Conservation (phyloP, 2,797 vertebrate species). For the Spondyliosoma cantharus region DNA sequence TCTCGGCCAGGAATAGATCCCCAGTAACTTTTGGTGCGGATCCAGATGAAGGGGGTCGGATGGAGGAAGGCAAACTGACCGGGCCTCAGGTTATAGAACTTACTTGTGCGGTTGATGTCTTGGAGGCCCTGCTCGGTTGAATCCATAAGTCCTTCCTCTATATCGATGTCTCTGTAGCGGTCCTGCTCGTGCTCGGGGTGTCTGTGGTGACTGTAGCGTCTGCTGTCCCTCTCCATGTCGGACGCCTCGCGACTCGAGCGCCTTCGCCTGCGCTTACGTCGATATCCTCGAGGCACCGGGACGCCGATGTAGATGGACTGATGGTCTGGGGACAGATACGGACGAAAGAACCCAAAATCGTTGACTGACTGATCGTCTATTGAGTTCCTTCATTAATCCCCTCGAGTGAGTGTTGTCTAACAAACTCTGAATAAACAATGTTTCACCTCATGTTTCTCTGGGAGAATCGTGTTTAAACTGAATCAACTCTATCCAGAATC, state of each 20-base stretch:
- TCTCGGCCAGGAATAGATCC: no score
- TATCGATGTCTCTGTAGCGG: constrained; percentile 77
- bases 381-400: constrained; percentile 46
- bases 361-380: constrained; percentile 39
- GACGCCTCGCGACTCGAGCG: constrained; percentile 83
- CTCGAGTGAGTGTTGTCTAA: constrained; percentile 17
- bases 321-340: constrained; percentile 81
- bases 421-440: constrained; percentile 47
- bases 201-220: constrained; percentile 79
- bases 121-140: constrained; percentile 73
- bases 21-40: no score
- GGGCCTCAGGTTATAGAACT: constrained; percentile 69
- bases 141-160: constrained; percentile 82
- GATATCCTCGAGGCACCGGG: constrained; percentile 87
- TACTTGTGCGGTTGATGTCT: constrained; percentile 88
- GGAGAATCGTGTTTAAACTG: not conserved
- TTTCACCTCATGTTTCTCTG: constrained; percentile 22
- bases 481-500: constrained; percentile 31
- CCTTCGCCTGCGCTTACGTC: constrained; percentile 89
- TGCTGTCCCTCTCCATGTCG: constrained; percentile 78
- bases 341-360: not conserved
- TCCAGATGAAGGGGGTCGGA: no score
- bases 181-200: constrained; percentile 38
- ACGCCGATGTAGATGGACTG: constrained; percentile 93
- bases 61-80: not conserved